Evolutionary conservation across 2,888 invertebrate genomes (phyloP).

Genomic region (Plebejus melissa): DNA sequence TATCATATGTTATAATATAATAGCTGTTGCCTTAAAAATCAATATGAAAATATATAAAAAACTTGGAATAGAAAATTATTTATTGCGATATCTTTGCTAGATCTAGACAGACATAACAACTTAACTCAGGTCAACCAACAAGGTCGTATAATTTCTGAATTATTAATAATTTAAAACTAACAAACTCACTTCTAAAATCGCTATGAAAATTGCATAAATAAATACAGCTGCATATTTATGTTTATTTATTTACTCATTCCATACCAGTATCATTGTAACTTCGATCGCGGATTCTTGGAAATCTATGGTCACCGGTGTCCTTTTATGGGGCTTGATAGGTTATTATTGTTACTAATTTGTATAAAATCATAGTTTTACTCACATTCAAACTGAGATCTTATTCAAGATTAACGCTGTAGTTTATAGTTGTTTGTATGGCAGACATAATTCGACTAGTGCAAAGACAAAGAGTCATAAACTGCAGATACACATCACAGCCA

Average conservation of each 20-base stretch:
- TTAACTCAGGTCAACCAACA: background rate
- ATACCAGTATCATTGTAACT: no score
- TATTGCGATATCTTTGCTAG: background rate
- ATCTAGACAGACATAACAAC: background rate
- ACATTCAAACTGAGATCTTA: background rate
- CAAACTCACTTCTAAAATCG: background rate
- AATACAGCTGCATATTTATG: background rate
- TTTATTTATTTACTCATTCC: background rate
- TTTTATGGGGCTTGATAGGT: no score
- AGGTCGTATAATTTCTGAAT: background rate
- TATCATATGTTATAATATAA: background rate
- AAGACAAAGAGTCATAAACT: constrained; percentile 41
- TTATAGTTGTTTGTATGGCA: constrained; percentile 19
- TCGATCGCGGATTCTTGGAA: no score
- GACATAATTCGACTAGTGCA: constrained; percentile 34
- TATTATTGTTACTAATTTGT: background rate
- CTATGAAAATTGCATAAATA: background rate
- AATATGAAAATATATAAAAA: background rate
- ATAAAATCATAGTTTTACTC: background rate
- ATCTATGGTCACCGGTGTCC: no score
- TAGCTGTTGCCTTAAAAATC: background rate
- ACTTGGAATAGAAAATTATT: background rate
- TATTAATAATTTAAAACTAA: background rate
- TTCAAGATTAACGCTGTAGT: background rate
- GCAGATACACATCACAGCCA: constrained; percentile 40